Evolutionary conservation across 2,113 vertebrate genomes (phyloP), one percentile per base, ranked within the genome.

Genomic region (Cettia cetti): DNA sequence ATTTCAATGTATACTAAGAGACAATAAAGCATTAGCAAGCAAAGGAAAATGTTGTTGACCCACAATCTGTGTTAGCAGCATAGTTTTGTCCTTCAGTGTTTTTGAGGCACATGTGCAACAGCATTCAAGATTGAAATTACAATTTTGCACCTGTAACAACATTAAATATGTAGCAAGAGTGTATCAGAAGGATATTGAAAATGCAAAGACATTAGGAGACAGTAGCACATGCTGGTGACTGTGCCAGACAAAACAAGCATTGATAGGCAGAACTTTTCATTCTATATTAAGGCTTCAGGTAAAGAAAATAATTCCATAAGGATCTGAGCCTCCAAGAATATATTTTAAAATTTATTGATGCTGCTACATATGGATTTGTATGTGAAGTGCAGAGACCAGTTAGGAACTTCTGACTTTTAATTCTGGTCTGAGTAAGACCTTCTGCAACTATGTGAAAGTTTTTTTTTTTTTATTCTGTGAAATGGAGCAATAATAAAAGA

Each of bases 1-100:
- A 98, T 98, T 98, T 97, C 98, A 97, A 97, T 97, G 97, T 98
- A 98, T 98, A 98, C 98, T 97, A 98, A 96, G 98, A 98, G 98
- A 98, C 98, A 98, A 98, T 98, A 98, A 98, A 98, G 97, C 98
- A 98, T 98, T 98, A 98, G 98, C 98, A 97, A 97, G 97, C 97
- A 97, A 98, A 98, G 98, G 97, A 97, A 98, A 98, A 98, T 91
- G 97, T 97, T 97, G 94, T 97, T 99, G 99, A 99, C 99, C 98
- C 97, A 95, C 98, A 99, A 98, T 98, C 98, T 98, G 97, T 69
- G 96, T 93, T 97, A 98, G 98, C 97, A 98, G 98, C 97, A 90
- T 90, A 85, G 97, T 96, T 98, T 97, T 98, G 98, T 97, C 98
- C 98, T 98, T 98, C 94, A 92, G 96, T 97, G 90, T 95, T 95